A percentile compares a stretch with the other conserved stretches of the same genome.
Evolutionary conservation across 2,888 invertebrate species (phyloP).

Genomic region (Chloroclystis v-ata): DNA sequence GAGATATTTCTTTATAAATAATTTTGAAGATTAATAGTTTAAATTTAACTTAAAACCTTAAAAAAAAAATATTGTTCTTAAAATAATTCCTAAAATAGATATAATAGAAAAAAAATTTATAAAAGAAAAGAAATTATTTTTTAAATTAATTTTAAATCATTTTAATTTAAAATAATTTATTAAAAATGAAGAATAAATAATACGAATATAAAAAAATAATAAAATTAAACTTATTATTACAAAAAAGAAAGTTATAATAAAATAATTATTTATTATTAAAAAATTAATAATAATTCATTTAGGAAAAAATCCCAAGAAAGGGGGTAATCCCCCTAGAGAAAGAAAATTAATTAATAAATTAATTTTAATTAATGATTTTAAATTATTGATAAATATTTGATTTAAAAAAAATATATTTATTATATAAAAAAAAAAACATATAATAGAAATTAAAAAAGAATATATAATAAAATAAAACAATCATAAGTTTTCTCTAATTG

Average conservation of each 20-base stretch:
- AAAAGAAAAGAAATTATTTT: conserved; percentile 48
- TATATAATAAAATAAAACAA: too few species aligned
- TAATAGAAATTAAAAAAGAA: conserved; percentile 60
- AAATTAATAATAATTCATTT: conserved; percentile 79
- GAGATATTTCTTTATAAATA: conserved; percentile 73
- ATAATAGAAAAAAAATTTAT: conserved; percentile 48
- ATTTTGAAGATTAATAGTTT: conserved; percentile 82
- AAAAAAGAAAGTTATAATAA: conserved; percentile 63
- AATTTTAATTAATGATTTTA: conserved; percentile 67
- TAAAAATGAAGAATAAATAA: conserved; percentile 67
- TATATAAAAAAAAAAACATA: conserved; percentile 66
- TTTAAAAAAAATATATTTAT: conserved; percentile 71
- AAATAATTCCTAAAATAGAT: conserved; percentile 48
- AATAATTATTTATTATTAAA: conserved; percentile 62
- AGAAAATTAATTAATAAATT: conserved; percentile 73
- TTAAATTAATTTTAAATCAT: conserved; percentile 58
- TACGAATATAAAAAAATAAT: conserved; percentile 77
- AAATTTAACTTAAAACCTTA: conserved; percentile 78
- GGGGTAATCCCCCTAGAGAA: conserved; percentile 78
- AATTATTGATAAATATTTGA: conserved; percentile 67
- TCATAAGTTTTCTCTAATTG: conserved; percentile 68
- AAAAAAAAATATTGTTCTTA: conserved; percentile 55
- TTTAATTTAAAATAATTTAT: conserved; percentile 69
- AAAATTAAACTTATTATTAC: conserved; percentile 74
- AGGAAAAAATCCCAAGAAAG: conserved; percentile 80